phyloP scores from a whole-genome alignment of 2,797 vertebrate genomes.

The Momotus momota region DNA sequence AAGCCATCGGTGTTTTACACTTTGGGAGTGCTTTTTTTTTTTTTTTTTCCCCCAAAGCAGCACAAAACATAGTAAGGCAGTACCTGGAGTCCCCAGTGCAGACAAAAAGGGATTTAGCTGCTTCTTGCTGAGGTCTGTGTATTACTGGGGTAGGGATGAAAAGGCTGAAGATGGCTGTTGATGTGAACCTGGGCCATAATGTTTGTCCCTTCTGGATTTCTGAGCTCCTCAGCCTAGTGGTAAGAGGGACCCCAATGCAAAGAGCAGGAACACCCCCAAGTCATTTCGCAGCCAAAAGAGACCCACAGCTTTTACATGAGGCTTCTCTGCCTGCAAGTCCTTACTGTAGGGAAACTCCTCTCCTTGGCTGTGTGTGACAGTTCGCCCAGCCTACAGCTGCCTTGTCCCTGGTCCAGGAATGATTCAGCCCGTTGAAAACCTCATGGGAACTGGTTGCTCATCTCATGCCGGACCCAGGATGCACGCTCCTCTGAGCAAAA shows the following conservation, averaged over 20 bases:
- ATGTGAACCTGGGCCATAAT: neutral
- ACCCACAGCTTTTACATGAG: neutral
- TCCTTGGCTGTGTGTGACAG: neutral
- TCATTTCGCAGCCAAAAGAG: neutral
- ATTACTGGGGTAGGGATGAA: fast-evolving
- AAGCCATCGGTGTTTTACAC: neutral
- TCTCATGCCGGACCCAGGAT: neutral
- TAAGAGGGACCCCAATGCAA: neutral
- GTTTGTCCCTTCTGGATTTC: neutral
- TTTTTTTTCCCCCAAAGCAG: neutral
- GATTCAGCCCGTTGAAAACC: neutral
- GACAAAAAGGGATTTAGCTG: neutral
- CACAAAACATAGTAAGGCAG: fast-evolving
- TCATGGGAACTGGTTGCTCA: neutral
- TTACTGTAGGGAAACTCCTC: neutral
- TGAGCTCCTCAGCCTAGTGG: neutral
- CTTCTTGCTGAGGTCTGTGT: neutral
- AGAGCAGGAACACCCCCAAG: neutral
- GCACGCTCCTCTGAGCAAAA: neutral
- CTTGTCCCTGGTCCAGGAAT: neutral
- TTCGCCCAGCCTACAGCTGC: neutral
- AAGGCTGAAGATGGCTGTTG: neutral
- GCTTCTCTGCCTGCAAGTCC: neutral
- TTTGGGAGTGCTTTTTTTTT: neutral
- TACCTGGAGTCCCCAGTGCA: neutral